Percentiles rank a stretch among this genome's conserved stretches.
Conservation (phyloP, 2,113 vertebrate species). For the Tamias sibiricus region DNA sequence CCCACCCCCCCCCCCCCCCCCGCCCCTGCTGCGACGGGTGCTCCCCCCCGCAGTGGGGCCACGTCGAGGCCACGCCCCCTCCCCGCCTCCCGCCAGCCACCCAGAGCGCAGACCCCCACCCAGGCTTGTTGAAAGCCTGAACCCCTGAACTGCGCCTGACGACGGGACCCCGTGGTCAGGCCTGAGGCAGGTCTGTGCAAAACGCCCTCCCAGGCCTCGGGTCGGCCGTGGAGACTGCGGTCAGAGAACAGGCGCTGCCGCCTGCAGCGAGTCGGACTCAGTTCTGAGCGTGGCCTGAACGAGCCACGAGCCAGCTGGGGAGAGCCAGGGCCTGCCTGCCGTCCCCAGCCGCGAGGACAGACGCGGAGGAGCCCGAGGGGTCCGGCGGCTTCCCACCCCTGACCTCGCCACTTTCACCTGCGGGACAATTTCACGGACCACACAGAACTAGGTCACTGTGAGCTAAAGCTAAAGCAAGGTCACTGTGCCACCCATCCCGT, state of each 20-base stretch:
- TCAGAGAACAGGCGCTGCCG: not conserved
- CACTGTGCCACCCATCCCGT: not conserved
- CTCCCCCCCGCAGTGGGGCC: no score
- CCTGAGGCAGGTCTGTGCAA: accelerated
- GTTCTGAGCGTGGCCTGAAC: not conserved
- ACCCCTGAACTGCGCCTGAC: not conserved
- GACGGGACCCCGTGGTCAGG: accelerated
- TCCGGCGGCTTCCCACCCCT: accelerated
- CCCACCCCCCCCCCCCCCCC: no score
- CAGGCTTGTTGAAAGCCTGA: no score
- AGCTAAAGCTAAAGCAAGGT: not conserved
- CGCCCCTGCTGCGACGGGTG: no score
- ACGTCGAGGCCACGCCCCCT: no score
- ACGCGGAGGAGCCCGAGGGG: accelerated
- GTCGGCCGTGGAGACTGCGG: not conserved
- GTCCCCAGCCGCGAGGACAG: accelerated
- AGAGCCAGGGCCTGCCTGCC: accelerated
- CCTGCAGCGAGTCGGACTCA: not conserved
- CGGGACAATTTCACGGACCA: not conserved
- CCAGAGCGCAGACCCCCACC: not conserved
- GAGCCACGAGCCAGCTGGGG: not conserved
- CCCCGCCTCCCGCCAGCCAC: no score
- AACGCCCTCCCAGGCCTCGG: not conserved
- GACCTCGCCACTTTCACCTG: accelerated
- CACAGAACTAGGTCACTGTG: not conserved